Base-by-base conservation (phyloP, 2,113 vertebrate species). In the Symphodus melops region DNA sequence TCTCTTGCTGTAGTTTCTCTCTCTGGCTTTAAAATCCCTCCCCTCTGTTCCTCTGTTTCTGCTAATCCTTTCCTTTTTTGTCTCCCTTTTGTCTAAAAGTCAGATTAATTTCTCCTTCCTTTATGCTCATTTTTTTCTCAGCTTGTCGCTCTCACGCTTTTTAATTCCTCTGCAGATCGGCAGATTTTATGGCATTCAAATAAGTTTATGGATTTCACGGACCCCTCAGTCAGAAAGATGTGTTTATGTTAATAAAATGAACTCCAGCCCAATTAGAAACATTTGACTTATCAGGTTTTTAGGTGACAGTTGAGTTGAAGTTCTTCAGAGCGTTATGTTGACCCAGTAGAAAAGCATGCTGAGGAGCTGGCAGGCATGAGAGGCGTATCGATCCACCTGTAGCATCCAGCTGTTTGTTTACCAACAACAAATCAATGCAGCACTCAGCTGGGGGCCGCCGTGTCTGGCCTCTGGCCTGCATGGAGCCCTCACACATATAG, bases 341-440 rank as follows among this genome's bases (percentile, higher is more conserved):
- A 61, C 68, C 79, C 70, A 12, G 83, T 63, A 87, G 86, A 89
- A 77, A 82, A 81, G 85, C 91, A 89, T 87, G 86, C 91, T 89
- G 90, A 82, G 88, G 89, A 76, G 85, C 86, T 69, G 68, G 78
- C 70, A 83, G 83, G 82, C 85, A 72, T 82, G 77, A 84, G 74
- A 89, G 78, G 59, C 58, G 23, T 89, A 94, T 95, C 68, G 93
- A 95, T 94, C 85, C 87, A 88, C 89, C 85, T 90, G 86, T 88
- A 86, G 82, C 84, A 89, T 92, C 93, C 90, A 92, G 87, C 91
- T 91, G 91, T 92, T 93, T 94, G 92, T 94, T 95, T 94, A 94
- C 91, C 89, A 93, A 94, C 92, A 94, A 94, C 94, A 94, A 93
- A 93, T 95, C 94, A 79, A 95, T 95, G 88, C 75, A 74, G 77